phyloP scores from a whole-genome alignment of 2,888 invertebrate species.

The Polyploca ridens region DNA sequence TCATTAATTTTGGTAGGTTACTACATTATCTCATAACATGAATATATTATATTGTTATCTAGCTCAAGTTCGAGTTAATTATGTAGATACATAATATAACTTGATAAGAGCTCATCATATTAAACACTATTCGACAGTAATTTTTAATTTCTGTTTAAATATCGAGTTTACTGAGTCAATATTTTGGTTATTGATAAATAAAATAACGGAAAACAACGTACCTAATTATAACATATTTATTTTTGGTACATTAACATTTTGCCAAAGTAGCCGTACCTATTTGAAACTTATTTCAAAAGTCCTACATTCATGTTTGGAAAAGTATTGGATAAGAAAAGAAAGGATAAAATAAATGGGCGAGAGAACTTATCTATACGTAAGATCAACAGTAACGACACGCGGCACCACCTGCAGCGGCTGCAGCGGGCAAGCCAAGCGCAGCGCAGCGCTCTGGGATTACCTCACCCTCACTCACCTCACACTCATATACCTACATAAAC shows the following conservation, averaged over 20 bases:
- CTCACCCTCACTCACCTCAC: background rate
- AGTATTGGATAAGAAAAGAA: background rate
- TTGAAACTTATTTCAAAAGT: background rate
- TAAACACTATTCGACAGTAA: background rate
- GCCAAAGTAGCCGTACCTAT: background rate
- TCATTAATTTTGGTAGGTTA: background rate
- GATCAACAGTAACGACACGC: slow-evolving; percentile 33
- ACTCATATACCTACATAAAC: slow-evolving; percentile 44
- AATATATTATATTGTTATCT: background rate
- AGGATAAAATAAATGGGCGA: too few species aligned
- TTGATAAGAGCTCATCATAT: slow-evolving; percentile 2
- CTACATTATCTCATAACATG: background rate
- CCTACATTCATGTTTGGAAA: background rate
- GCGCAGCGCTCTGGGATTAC: slow-evolving; percentile 71
- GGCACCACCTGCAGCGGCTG: slow-evolving; percentile 24
- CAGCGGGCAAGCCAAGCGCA: slow-evolving; percentile 69
- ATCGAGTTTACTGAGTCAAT: background rate
- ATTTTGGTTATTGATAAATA: background rate
- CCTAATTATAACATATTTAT: background rate
- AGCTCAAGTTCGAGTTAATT: background rate
- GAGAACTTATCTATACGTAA: background rate
- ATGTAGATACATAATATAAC: background rate
- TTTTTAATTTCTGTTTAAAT: background rate
- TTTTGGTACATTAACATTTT: too few species aligned
- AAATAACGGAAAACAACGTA: background rate